phyloP scores from a whole-genome alignment of 2,888 invertebrate species.

The Amorpha juglandis region DNA sequence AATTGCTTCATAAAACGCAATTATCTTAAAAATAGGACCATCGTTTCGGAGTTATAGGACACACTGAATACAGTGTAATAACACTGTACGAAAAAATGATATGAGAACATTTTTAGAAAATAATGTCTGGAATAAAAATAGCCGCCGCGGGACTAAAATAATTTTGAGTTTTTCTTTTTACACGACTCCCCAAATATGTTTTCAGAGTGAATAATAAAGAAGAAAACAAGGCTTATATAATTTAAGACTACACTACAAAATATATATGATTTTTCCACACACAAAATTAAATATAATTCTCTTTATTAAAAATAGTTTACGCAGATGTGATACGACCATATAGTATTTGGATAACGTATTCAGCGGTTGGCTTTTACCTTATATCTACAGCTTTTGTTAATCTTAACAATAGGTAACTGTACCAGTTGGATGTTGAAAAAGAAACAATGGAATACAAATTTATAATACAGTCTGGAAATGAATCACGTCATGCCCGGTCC shows the following conservation, averaged over 20 bases:
- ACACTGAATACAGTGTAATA: slow-evolving; percentile 13
- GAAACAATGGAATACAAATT: slow-evolving; percentile 79
- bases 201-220: too few species aligned
- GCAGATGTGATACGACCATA: slow-evolving; percentile 29
- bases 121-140: neutral
- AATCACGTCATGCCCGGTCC: slow-evolving; percentile 74
- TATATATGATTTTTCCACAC: neutral
- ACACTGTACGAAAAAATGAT: slow-evolving; percentile 21
- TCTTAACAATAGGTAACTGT: slow-evolving; percentile 73
- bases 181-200: neutral
- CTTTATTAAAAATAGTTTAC: neutral
- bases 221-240: neutral
- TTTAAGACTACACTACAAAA: neutral
- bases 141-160: neutral
- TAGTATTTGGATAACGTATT: slow-evolving; percentile 44
- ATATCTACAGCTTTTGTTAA: slow-evolving; percentile 71
- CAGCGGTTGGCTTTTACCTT: slow-evolving; percentile 61
- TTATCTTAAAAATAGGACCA: slow-evolving; percentile 68
- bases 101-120: neutral
- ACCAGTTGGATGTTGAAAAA: slow-evolving; percentile 71
- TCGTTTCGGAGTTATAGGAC: slow-evolving; percentile 26
- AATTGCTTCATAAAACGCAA: slow-evolving; percentile 78
- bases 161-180: neutral
- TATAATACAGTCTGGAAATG: slow-evolving; percentile 79
- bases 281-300: neutral